A percentile compares a stretch with the other conserved stretches of the same genome.
Evolutionary conservation across 1,140 invertebrate species (phyloP).

Genomic region (Parasteatoda tepidariorum): DNA sequence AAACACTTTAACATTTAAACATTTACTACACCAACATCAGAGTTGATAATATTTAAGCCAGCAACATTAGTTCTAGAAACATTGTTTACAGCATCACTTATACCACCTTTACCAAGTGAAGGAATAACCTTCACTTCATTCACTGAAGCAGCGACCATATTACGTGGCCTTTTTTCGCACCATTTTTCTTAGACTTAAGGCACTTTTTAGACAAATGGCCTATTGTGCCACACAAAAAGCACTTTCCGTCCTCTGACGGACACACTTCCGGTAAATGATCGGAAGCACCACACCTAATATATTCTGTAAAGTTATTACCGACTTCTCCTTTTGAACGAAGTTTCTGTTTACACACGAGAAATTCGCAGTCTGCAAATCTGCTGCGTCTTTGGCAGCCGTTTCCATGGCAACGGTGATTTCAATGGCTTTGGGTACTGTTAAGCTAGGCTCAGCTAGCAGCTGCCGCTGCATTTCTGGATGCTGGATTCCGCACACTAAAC

Average conservation of each 20-base stretch:
- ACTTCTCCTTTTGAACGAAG: background rate
- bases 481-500: conserved; percentile 9
- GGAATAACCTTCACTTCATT: too few relatives aligned
- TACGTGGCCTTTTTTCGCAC: too few relatives aligned
- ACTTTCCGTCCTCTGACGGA: background rate
- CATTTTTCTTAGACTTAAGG: too few relatives aligned
- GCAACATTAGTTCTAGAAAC: too few relatives aligned
- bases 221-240: background rate
- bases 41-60: too few relatives aligned
- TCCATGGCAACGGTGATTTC: conserved; percentile 18
- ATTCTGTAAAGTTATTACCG: background rate
- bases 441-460: background rate
- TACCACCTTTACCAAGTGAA: too few relatives aligned
- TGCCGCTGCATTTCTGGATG: background rate
- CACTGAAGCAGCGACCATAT: too few relatives aligned
- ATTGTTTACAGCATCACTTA: too few relatives aligned
- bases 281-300: background rate
- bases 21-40: too few relatives aligned
- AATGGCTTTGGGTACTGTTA: background rate
- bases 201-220: conserved; percentile 5
- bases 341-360: background rate
- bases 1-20: too few relatives aligned
- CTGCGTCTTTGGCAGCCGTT: background rate
- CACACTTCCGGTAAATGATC: background rate
- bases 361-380: background rate